Evolutionary conservation across 1,140 invertebrate species (phyloP).

Genomic region (Lordiphosa collinella): DNA sequence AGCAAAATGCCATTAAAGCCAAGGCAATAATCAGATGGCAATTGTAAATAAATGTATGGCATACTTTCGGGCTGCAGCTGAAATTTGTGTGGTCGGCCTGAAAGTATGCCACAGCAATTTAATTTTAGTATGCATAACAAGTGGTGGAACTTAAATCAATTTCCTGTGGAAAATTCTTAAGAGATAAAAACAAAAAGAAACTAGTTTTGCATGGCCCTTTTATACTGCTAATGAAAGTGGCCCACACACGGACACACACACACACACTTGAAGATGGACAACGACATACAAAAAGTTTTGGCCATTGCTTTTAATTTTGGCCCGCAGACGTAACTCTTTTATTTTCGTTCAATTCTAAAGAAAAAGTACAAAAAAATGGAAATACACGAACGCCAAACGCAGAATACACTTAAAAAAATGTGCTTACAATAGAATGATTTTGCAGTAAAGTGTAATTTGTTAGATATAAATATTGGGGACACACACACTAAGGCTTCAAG

Average conservation of each 20-base stretch:
- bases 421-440: too few relatives aligned
- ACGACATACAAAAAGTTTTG: constrained; percentile 20
- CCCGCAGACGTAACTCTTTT: constrained; percentile 45
- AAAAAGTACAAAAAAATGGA: neutral
- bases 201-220: constrained; percentile 39
- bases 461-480: too few relatives aligned
- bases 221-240: constrained; percentile 33
- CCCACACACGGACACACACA: constrained; percentile 4
- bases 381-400: too few relatives aligned
- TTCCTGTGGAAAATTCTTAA: constrained; percentile 28
- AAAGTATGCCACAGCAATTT: constrained; percentile 1
- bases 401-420: too few relatives aligned
- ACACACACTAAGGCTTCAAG: too few relatives aligned
- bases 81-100: constrained; percentile 8
- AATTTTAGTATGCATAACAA: neutral
- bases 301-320: constrained; percentile 41
- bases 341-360: constrained; percentile 32
- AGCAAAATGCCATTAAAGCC: constrained; percentile 5
- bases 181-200: neutral
- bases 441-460: too few relatives aligned
- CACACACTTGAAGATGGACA: constrained; percentile 11
- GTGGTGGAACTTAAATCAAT: constrained; percentile 37
- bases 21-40: neutral
- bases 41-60: constrained; percentile 9
- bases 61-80: constrained; percentile 4